These are phyloP conservation scores for Epicampocera succincta DNA, from an alignment of 2,888 invertebrate species.

Conservation along the genomic window DNA sequence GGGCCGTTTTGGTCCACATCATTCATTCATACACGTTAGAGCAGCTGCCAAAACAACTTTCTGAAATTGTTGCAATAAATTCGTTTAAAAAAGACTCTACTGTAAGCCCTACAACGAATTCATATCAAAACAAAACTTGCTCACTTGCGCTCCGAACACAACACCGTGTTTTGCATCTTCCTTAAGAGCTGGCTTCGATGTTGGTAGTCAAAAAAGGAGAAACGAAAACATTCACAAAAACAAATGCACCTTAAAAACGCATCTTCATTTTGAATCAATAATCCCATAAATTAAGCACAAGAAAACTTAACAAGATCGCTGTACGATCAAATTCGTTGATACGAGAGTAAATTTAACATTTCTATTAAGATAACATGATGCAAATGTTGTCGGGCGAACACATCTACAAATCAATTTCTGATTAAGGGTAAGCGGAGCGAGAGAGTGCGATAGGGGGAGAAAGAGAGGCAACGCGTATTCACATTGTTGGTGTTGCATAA, in stretches of 20 bases:
- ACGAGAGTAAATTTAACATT: constrained; percentile 70
- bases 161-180: constrained; percentile 51
- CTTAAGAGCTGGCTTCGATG: constrained; percentile 57
- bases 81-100: too few species aligned
- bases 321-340: constrained; percentile 67
- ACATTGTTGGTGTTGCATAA: constrained; percentile 34
- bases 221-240: not conserved
- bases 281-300: constrained; percentile 54
- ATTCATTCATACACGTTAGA: too few species aligned
- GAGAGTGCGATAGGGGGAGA: constrained; percentile 12
- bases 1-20: too few species aligned
- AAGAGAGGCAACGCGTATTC: not conserved
- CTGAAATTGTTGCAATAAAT: too few species aligned
- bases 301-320: constrained; percentile 60
- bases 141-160: not conserved
- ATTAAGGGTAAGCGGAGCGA: not conserved
- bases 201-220: not conserved
- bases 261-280: constrained; percentile 64
- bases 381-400: constrained; percentile 31
- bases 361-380: constrained; percentile 72
- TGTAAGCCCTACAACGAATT: too few species aligned
- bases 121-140: not conserved
- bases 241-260: constrained; percentile 21
- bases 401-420: not conserved
- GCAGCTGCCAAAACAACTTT: too few species aligned